Evolutionary conservation across 2,113 vertebrate species (phyloP).

Genomic region (Melanostigma gelatinosum): DNA sequence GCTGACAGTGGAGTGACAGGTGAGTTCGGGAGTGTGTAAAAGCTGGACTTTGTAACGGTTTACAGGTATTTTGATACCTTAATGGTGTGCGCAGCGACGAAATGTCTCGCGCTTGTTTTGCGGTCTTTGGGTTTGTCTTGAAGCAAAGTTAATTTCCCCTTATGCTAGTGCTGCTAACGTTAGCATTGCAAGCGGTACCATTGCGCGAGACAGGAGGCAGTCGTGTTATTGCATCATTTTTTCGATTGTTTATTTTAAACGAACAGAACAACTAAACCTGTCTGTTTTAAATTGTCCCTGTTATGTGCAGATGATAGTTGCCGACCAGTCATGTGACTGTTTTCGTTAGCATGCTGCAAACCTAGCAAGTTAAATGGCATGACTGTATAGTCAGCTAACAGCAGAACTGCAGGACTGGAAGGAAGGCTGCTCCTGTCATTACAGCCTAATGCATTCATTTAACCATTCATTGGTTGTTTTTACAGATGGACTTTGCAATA

Average conservation of each 20-base stretch:
- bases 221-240: conserved; percentile 70
- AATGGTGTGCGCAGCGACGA: rapidly evolving
- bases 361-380: background rate
- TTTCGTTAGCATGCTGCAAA: conserved; percentile 22
- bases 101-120: rapidly evolving
- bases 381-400: background rate
- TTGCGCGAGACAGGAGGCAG: background rate
- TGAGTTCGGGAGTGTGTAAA: conserved; percentile 58
- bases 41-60: conserved; percentile 6
- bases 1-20: conserved; percentile 77
- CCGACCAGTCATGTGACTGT: background rate
- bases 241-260: background rate
- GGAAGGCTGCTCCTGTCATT: background rate
- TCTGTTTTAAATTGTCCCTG: background rate
- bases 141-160: conserved; percentile 1
- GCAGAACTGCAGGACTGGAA: background rate
- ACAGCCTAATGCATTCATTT: background rate
- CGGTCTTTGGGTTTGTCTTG: background rate
- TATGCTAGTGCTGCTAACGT: conserved; percentile 57
- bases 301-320: background rate
- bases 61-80: background rate
- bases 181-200: conserved; percentile 42
- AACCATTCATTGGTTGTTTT: background rate
- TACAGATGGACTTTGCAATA: conserved; percentile 64
- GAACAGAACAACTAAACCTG: background rate